Percentiles rank a stretch among this genome's conserved stretches.
Evolutionary conservation across 1,140 invertebrate genomes (phyloP).

Genomic region (Zophobas atratus): DNA sequence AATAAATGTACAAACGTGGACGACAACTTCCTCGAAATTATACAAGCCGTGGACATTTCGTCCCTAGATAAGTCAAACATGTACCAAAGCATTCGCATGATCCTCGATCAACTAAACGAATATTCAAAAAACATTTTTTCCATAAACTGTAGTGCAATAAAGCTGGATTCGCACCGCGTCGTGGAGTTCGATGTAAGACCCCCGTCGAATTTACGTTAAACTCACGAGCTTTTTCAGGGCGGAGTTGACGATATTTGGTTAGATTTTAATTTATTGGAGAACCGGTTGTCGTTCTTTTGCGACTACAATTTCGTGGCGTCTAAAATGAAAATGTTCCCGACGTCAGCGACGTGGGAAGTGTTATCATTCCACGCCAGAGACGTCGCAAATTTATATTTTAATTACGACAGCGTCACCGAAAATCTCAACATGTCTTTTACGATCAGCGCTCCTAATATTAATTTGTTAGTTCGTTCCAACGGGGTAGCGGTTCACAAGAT

Average conservation of each 20-base stretch:
- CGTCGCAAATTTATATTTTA: neutral
- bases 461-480: neutral
- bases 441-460: neutral
- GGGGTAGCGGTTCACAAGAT: too few relatives aligned
- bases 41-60: neutral
- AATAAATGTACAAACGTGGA: neutral
- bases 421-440: neutral
- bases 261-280: constrained; percentile 9
- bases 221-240: constrained; percentile 3
- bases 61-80: neutral
- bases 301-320: neutral
- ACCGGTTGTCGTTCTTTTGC: constrained; percentile 12
- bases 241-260: constrained; percentile 7
- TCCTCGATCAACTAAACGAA: constrained; percentile 9
- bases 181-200: neutral
- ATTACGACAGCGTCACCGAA: neutral
- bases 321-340: neutral
- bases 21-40: neutral
- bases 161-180: neutral
- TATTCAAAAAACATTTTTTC: constrained; percentile 11
- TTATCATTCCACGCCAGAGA: neutral
- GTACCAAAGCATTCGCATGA: constrained; percentile 10
- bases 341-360: constrained; percentile 1
- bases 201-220: too few relatives aligned
- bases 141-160: constrained; percentile 13